Evolutionary conservation across 2,113 vertebrate species (phyloP).

Genomic region (Canis aureus): DNA sequence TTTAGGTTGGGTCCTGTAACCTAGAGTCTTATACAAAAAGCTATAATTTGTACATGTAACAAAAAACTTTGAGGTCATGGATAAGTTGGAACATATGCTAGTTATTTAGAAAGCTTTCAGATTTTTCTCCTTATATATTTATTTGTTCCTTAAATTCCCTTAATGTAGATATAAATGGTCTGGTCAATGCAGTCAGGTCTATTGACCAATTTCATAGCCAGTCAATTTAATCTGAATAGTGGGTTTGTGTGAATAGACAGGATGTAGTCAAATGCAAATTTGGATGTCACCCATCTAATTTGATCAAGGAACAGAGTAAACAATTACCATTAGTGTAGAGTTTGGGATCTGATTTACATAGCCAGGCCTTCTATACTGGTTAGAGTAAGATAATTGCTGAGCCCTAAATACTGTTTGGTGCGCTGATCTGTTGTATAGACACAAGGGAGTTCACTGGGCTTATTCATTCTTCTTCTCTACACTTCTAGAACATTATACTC

Average conservation of each 20-base stretch:
- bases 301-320: slow-evolving; percentile 3
- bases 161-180: not conserved
- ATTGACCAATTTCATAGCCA: not conserved
- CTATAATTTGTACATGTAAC: not conserved
- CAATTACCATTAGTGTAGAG: not conserved
- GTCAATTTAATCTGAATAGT: slow-evolving; percentile 53
- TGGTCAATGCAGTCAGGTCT: not conserved
- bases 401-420: slow-evolving; percentile 28
- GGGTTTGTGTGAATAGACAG: not conserved
- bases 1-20: not conserved
- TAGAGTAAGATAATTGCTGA: not conserved
- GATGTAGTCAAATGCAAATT: slow-evolving; percentile 37
- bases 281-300: not conserved
- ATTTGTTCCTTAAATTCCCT: slow-evolving; percentile 9
- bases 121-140: not conserved
- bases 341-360: not conserved
- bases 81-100: not conserved
- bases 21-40: not conserved
- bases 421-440: slow-evolving; percentile 10
- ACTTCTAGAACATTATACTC: slow-evolving; percentile 50
- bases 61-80: not conserved
- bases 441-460: slow-evolving; percentile 54
- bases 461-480: slow-evolving; percentile 43
- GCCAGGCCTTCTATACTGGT: not conserved
- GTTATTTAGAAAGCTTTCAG: not conserved